phyloP scores from a whole-genome alignment of 2,113 vertebrate species.

The Cariama cristata region DNA sequence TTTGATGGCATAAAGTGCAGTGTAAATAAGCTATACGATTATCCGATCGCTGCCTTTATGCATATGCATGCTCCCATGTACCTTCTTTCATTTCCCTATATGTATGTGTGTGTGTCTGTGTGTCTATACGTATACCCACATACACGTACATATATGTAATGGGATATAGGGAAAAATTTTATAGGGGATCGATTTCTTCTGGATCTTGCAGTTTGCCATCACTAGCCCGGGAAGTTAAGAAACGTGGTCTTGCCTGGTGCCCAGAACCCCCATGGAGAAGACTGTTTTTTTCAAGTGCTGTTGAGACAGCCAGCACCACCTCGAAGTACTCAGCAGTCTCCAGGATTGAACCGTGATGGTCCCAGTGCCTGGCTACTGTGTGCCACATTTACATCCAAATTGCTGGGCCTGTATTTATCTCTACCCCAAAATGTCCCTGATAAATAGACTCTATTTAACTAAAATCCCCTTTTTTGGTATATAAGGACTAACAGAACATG shows the following conservation, averaged over 20 bases:
- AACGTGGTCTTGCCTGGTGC: neutral
- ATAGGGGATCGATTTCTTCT: fast-evolving
- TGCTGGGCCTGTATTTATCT: neutral
- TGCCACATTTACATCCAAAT: neutral
- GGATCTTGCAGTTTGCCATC: fast-evolving
- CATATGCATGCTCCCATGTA: neutral
- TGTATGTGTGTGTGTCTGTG: no score
- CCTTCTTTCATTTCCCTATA: neutral
- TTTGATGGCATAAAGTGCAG: neutral
- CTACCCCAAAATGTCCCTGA: neutral
- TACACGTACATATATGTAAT: fast-evolving
- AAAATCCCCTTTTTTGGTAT: neutral
- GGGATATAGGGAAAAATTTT: fast-evolving
- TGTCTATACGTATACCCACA: fast-evolving
- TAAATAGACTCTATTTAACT: neutral
- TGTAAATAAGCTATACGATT: neutral
- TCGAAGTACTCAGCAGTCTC: neutral
- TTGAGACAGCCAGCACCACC: neutral
- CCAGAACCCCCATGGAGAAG: neutral
- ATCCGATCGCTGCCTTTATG: neutral
- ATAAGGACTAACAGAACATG: neutral
- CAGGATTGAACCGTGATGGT: neutral
- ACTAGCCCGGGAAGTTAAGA: fast-evolving
- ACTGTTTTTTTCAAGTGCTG: neutral
- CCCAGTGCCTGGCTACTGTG: neutral